Conservation (phyloP, 2,113 vertebrate genomes). For the Nothobranchius furzeri region DNA sequence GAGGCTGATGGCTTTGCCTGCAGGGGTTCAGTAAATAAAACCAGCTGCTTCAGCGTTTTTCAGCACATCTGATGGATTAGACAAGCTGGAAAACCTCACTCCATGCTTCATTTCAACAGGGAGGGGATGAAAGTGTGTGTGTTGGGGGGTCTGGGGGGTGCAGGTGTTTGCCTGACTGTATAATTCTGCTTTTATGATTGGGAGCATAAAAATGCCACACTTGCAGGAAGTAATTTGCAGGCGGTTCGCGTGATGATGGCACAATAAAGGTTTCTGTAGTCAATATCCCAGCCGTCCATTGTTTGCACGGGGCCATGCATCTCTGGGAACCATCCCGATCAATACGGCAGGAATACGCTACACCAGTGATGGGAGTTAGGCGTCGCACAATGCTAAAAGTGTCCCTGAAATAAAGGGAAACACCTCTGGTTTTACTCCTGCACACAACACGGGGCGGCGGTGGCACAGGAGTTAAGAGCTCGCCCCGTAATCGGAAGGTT, state of each 20-base stretch:
- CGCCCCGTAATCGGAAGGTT: no score
- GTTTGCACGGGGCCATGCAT: conserved; percentile 42
- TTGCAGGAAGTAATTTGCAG: conserved; percentile 50
- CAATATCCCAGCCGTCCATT: conserved; percentile 54
- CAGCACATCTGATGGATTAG: conserved; percentile 62
- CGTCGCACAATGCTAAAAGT: conserved; percentile 21
- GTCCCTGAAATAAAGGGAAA: conserved; percentile 29
- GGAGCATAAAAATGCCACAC: conserved; percentile 53
- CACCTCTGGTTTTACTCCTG: conserved; percentile 32
- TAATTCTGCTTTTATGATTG: conserved; percentile 59
- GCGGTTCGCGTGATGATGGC: conserved; percentile 49
- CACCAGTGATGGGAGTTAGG: conserved; percentile 38
- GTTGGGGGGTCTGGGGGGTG: not conserved
- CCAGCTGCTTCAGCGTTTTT: conserved; percentile 47
- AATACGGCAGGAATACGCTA: conserved; percentile 56
- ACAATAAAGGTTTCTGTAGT: conserved; percentile 60
- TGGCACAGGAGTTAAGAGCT: no score
- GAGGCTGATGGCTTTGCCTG: conserved; percentile 44
- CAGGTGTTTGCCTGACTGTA: conserved; percentile 16
- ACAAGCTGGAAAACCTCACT: conserved; percentile 33
- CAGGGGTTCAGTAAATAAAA: conserved; percentile 45
- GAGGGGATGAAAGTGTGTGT: conserved; percentile 18
- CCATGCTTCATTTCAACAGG: conserved; percentile 39
- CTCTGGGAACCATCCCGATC: conserved; percentile 51
- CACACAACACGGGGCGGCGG: not conserved